Evolutionary conservation across 2,888 invertebrate species (phyloP).

Genomic region (Sipha maydis): DNA sequence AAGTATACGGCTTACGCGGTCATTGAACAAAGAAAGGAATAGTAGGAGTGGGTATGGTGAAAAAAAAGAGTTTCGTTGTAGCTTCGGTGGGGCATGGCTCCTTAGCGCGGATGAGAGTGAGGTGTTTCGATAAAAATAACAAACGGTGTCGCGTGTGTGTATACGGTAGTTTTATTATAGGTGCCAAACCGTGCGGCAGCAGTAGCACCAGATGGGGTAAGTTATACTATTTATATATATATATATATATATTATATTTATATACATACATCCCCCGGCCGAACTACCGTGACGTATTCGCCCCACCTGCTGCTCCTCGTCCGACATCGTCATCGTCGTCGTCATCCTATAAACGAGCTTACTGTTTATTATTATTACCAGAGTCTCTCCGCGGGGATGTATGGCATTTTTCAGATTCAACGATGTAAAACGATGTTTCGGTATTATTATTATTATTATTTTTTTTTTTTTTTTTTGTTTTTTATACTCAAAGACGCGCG

Average conservation of each 20-base stretch:
- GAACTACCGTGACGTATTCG: slow-evolving; percentile 49
- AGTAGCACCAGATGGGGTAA: slow-evolving; percentile 37
- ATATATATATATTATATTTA: too few relatives aligned
- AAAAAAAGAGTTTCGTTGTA: neutral
- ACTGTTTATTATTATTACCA: slow-evolving; percentile 53
- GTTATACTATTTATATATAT: slow-evolving; percentile 3
- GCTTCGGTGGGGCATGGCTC: neutral
- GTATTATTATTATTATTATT: slow-evolving; percentile 26
- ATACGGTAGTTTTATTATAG: slow-evolving; percentile 38
- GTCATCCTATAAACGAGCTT: slow-evolving; percentile 55
- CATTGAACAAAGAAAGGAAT: neutral
- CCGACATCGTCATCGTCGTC: slow-evolving; percentile 30
- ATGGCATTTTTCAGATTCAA: slow-evolving; percentile 61
- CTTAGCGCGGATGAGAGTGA: neutral
- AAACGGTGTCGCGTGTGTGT: neutral
- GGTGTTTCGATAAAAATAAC: slow-evolving; percentile 57
- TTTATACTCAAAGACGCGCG: slow-evolving; percentile 42
- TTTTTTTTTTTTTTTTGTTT: slow-evolving; percentile 5
- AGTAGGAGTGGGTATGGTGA: too few relatives aligned
- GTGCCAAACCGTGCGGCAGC: slow-evolving; percentile 38
- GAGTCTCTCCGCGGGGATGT: slow-evolving; percentile 45
- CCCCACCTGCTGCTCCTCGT: slow-evolving; percentile 53
- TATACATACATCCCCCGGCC: neutral
- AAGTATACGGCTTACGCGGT: neutral
- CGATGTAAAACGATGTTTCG: slow-evolving; percentile 57